Evolutionary conservation across 2,797 vertebrate species (phyloP).

Genomic region (Triplophysa bombifrons): DNA sequence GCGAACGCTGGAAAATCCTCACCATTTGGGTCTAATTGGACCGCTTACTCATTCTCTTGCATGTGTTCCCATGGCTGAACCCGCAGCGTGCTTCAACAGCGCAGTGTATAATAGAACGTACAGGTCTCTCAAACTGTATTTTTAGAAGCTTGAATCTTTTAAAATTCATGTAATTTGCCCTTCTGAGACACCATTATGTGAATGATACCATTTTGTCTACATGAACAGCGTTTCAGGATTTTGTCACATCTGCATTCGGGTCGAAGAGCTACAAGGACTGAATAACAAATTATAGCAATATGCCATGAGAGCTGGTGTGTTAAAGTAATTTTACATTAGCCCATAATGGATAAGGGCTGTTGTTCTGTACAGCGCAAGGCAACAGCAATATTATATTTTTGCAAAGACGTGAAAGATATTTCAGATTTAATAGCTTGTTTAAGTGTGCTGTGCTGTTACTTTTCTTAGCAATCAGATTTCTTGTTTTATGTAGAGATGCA

Average conservation of each 20-base stretch:
- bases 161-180: slow-evolving; percentile 20
- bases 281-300: slow-evolving; percentile 33
- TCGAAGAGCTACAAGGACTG: neutral
- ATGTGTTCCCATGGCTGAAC: slow-evolving; percentile 34
- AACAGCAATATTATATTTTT: neutral
- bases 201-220: slow-evolving; percentile 25
- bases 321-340: neutral
- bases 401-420: neutral
- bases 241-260: slow-evolving; percentile 27
- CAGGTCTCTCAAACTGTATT: slow-evolving; percentile 23
- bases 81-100: slow-evolving; percentile 19
- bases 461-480: no score
- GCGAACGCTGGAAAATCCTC: slow-evolving; percentile 37
- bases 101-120: neutral
- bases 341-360: neutral
- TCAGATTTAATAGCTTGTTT: no score
- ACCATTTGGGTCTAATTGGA: slow-evolving; percentile 48
- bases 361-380: neutral
- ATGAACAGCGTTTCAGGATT: slow-evolving; percentile 27
- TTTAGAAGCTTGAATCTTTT: slow-evolving; percentile 22
- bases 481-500: no score
- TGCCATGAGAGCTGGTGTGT: neutral
- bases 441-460: no score
- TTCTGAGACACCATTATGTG: slow-evolving; percentile 28
- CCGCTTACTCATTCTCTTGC: slow-evolving; percentile 41